Percentiles rank a stretch among this genome's conserved stretches.
Evolutionary conservation across 2,888 invertebrate species (phyloP).

Genomic region (Tridacna gigas): DNA sequence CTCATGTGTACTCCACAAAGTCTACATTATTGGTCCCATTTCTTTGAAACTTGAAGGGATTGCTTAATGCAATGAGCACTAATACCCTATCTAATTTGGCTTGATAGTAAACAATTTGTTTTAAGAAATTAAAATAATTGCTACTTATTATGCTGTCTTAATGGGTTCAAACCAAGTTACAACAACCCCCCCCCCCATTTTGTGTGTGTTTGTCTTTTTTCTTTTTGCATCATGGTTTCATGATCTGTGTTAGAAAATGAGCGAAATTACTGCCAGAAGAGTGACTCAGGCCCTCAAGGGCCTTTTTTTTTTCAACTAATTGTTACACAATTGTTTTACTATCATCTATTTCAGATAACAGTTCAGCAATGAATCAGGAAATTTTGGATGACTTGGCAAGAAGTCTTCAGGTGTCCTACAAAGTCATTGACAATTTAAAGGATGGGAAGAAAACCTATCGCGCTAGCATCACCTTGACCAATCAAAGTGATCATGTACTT

Average conservation of each 20-base stretch:
- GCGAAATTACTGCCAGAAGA: too few species aligned
- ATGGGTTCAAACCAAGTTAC: too few species aligned
- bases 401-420: conserved; percentile 68
- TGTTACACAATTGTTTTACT: neutral
- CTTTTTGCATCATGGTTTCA: neutral
- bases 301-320: neutral
- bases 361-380: conserved; percentile 65
- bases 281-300: neutral
- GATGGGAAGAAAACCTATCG: conserved; percentile 73
- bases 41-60: too few species aligned
- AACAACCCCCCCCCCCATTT: too few species aligned
- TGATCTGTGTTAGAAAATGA: neutral
- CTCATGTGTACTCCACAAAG: too few species aligned
- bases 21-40: too few species aligned
- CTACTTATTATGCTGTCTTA: too few species aligned
- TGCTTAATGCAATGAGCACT: too few species aligned
- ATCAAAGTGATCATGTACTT: conserved; percentile 62
- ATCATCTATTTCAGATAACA: neutral
- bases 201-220: too few species aligned
- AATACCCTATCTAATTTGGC: too few species aligned
- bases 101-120: too few species aligned
- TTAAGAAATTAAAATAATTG: too few species aligned
- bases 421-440: conserved; percentile 75
- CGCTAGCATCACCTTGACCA: conserved; percentile 72
- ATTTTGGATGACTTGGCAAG: conserved; percentile 67